Evolutionary conservation across 2,888 invertebrate species (phyloP).

Genomic region (Eucriotettix oculatus): DNA sequence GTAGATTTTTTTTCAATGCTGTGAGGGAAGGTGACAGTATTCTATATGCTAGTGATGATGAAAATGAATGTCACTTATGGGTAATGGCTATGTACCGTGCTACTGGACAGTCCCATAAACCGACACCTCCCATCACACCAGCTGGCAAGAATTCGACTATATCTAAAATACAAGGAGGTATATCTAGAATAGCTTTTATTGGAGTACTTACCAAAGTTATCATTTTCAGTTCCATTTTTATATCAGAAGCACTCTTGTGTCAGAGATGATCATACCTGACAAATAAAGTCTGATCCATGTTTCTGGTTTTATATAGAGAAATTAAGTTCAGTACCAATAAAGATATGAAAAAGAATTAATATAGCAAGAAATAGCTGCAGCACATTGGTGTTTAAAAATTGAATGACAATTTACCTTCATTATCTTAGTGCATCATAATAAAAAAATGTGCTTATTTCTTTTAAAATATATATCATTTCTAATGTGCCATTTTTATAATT

Average conservation of each 20-base stretch:
- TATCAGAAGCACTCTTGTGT: not conserved
- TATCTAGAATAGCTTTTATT: not conserved
- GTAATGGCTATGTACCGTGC: conserved; percentile 98
- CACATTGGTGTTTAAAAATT: too few species aligned
- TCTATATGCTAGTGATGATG: conserved; percentile 88
- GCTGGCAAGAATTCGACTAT: conserved; percentile 72
- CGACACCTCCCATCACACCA: conserved; percentile 79
- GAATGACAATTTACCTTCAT: too few species aligned
- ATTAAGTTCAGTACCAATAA: too few species aligned
- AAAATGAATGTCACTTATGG: conserved; percentile 96
- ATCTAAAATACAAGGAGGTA: conserved; percentile 81
- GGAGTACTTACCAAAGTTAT: not conserved
- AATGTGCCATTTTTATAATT: too few species aligned
- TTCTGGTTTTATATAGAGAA: too few species aligned
- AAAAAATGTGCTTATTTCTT: too few species aligned
- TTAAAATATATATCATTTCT: too few species aligned
- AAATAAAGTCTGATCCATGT: too few species aligned
- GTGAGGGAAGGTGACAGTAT: conserved; percentile 97
- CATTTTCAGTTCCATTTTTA: not conserved
- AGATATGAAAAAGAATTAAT: too few species aligned
- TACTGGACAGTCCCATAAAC: conserved; percentile 99
- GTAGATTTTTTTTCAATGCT: conserved; percentile 93
- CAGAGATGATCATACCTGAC: too few species aligned
- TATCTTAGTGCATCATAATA: too few species aligned
- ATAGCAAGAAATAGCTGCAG: too few species aligned